Base-by-base conservation (phyloP, 2,797 vertebrate genomes). In the Geotrypetes seraphini region DNA sequence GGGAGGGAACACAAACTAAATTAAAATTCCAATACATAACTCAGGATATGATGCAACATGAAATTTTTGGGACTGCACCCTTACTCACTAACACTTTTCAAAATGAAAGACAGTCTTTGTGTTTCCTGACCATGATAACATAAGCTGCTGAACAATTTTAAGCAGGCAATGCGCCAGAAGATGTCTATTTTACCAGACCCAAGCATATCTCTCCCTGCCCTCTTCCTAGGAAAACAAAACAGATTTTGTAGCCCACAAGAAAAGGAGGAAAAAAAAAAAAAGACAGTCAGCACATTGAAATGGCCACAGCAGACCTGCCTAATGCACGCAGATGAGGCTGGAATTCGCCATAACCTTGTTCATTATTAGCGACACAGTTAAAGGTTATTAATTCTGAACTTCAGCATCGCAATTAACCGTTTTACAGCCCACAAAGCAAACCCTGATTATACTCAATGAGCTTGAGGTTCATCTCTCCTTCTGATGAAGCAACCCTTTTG, bases 331-430 rank as follows among this genome's bases (percentile, higher is more conserved):
- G 26, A 28, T 15, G 39, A 28, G 25, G 14, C 3, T 36, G 24
- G 38, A 48, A 54, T 53, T 33, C 47, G 27, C 33, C 7, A 1
- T 25, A 31, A 34, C 29, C 22, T 12, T 54, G 31, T 37, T 63
- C 47, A 5, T 39, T 64, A 62, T 46, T 36, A 45, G n/a, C 26
- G 28, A n/a, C 7, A 3, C 8, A 19, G 50, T 16, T 32, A 51
- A 47, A 57, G 24, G 31, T 48, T 39, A 40, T 52, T 62, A 56
- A 62, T 56, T 47, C 33, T 44, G 22, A 57, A 12, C 43, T 47
- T 33, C 10, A 30, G 56, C 14, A 27, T 26, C 0, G 3, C 7
- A 15, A 42, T 28, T 23, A 43, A 30, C 13, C 43, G 13, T 26
- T 60, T 46, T 30, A 29, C 16, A 31, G 36, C 10, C 40, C 17